Conservation (phyloP, 2,113 vertebrate species). For the Antennarius striatus region DNA sequence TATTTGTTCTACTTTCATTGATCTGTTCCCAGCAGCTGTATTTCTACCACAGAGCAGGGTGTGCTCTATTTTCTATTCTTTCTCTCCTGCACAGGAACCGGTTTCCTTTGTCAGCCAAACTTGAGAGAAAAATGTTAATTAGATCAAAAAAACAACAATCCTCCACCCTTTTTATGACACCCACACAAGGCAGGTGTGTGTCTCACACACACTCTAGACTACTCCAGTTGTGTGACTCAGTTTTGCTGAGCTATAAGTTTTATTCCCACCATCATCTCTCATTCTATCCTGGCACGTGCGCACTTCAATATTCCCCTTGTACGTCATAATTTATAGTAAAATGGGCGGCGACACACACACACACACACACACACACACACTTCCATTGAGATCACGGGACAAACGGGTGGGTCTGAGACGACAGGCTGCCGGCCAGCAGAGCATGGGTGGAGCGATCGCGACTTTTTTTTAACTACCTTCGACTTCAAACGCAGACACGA, state of each 20-base stretch:
- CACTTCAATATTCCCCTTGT: slow-evolving; percentile 48
- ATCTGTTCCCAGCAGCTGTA: too few species aligned
- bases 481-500: slow-evolving; percentile 63
- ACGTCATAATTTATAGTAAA: slow-evolving; percentile 66
- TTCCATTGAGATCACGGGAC: slow-evolving; percentile 52
- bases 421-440: background rate
- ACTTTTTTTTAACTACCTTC: slow-evolving; percentile 53
- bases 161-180: background rate
- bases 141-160: background rate
- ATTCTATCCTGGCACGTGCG: slow-evolving; percentile 9
- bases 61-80: too few species aligned
- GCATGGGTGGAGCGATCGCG: background rate
- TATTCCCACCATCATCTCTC: slow-evolving; percentile 1
- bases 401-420: slow-evolving; percentile 50
- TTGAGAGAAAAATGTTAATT: background rate
- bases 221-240: slow-evolving; percentile 34
- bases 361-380: slow-evolving; percentile 39
- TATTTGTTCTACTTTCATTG: too few species aligned
- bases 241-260: slow-evolving; percentile 4
- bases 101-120: too few species aligned
- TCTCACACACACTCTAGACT: slow-evolving; percentile 5
- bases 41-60: too few species aligned
- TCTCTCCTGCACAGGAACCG: too few species aligned
- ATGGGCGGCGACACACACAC: slow-evolving; percentile 65
- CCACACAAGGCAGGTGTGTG: background rate